A percentile compares a stretch with the other conserved stretches of the same genome.
Conservation (phyloP, 1,140 invertebrate genomes). For the Cherax destructor region DNA sequence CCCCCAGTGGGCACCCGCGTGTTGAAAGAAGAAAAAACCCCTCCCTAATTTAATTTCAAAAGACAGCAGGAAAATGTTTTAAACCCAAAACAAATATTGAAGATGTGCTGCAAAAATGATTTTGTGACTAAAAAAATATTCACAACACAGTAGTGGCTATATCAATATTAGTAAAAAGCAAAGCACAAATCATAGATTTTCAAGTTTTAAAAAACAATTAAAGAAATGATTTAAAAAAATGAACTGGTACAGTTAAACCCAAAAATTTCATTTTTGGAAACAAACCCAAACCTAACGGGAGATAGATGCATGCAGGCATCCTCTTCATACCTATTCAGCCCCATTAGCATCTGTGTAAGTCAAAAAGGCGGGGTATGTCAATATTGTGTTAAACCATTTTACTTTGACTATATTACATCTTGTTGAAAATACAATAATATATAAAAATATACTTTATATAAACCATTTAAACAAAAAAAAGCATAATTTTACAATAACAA, state of each 20-base stretch:
- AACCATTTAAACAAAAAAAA: slow-evolving; percentile 43
- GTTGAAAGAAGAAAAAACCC: too few species aligned
- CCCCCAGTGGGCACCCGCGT: too few species aligned
- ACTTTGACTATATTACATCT: slow-evolving; percentile 52
- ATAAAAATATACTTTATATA: background rate
- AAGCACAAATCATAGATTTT: background rate
- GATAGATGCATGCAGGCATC: background rate
- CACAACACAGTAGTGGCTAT: background rate
- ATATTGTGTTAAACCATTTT: slow-evolving; percentile 41
- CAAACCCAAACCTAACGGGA: background rate
- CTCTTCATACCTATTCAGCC: slow-evolving; percentile 12
- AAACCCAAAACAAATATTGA: background rate
- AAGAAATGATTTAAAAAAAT: background rate
- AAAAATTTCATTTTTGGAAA: background rate
- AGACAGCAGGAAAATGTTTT: background rate
- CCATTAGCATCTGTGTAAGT: slow-evolving; percentile 19
- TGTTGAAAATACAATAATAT: slow-evolving; percentile 43
- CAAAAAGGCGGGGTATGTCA: slow-evolving; percentile 49
- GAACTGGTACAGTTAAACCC: background rate
- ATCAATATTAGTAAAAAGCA: background rate
- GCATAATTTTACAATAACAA: slow-evolving; percentile 46
- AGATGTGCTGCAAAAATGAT: background rate
- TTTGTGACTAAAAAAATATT: too few species aligned
- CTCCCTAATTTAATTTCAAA: too few species aligned
- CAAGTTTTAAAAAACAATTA: background rate